Evolutionary conservation across 2,888 invertebrate species (phyloP).

Genomic region (Aphodius granarius): DNA sequence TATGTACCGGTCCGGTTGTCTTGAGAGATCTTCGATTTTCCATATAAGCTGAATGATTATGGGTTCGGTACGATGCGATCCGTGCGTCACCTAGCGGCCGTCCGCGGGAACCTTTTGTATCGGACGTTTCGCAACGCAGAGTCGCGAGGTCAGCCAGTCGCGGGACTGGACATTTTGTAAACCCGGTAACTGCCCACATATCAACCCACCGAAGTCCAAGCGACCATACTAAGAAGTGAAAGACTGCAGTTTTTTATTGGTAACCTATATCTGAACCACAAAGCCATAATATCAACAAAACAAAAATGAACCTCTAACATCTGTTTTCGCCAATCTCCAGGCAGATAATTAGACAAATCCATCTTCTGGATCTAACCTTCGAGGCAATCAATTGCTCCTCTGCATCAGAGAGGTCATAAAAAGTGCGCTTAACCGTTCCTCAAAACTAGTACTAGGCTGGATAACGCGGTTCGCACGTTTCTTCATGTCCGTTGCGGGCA

Average conservation of each 20-base stretch:
- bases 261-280: background rate
- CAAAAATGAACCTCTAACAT: background rate
- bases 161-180: conserved; percentile 32
- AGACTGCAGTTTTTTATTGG: background rate
- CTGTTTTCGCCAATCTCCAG: background rate
- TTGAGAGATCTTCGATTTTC: background rate
- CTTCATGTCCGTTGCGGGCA: background rate
- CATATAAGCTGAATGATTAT: background rate
- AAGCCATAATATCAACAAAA: background rate
- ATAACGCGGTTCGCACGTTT: background rate
- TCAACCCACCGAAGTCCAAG: conserved; percentile 25
- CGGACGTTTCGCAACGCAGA: conserved; percentile 29
- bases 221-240: conserved; percentile 7
- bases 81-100: background rate
- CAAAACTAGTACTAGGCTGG: background rate
- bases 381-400: background rate
- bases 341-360: background rate
- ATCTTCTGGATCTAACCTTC: background rate
- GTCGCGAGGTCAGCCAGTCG: conserved; percentile 33
- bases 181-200: conserved; percentile 26
- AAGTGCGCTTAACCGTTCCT: background rate
- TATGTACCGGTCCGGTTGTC: background rate
- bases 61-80: background rate
- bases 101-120: background rate
- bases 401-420: background rate